These are phyloP conservation scores for Cataglyphis cursor DNA, from an alignment of 2,888 invertebrate genomes.

Conservation along the genomic window DNA sequence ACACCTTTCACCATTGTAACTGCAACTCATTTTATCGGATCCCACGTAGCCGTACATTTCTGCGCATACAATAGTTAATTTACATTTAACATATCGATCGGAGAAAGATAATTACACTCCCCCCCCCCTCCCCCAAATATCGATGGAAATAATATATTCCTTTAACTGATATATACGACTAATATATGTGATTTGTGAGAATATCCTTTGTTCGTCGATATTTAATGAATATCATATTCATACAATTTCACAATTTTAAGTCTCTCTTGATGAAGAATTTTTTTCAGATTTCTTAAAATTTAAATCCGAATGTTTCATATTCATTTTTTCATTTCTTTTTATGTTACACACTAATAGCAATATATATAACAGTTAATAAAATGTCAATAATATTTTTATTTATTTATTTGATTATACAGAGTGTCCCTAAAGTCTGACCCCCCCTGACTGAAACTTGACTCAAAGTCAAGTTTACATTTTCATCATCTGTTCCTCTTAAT, in stretches of 20 bases:
- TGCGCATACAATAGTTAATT: conserved; percentile 48
- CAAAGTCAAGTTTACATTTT: too few relatives aligned
- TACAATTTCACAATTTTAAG: conserved; percentile 3
- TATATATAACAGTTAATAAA: not conserved
- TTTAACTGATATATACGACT: not conserved
- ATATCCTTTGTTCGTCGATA: conserved; percentile 21
- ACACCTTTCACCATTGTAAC: conserved; percentile 52
- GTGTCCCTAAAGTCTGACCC: too few relatives aligned
- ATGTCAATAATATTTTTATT: not conserved
- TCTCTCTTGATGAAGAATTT: not conserved
- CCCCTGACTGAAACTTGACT: too few relatives aligned
- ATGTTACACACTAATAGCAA: not conserved
- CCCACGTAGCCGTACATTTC: not conserved
- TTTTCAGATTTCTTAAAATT: conserved; percentile 5
- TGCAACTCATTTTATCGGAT: conserved; percentile 40
- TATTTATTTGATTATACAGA: too few relatives aligned
- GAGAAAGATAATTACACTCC: conserved; percentile 23
- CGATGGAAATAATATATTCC: conserved; percentile 29
- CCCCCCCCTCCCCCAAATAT: not conserved
- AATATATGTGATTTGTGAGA: conserved; percentile 12
- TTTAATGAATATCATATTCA: conserved; percentile 6
- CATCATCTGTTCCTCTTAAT: too few relatives aligned
- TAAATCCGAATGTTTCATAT: not conserved
- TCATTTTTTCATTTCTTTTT: not conserved
- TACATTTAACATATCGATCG: conserved; percentile 42